phyloP scores from a whole-genome alignment of 2,113 vertebrate genomes.

The Sialia sialis region DNA sequence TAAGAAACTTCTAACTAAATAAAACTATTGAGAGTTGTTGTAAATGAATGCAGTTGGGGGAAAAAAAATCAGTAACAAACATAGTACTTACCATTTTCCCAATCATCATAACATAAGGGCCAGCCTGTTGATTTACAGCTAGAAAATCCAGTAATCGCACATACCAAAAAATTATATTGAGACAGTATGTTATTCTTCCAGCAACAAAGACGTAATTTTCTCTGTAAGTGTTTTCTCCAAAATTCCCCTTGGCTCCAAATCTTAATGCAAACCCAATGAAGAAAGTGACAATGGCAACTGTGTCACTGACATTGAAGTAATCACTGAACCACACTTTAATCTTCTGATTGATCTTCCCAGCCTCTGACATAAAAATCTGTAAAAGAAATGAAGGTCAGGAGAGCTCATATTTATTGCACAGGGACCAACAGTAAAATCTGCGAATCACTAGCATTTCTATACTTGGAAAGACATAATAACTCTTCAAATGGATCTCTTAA shows the following conservation, averaged over 20 bases:
- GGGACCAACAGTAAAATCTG: not conserved
- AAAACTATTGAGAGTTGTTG: not conserved
- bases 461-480: not conserved
- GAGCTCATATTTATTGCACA: not conserved
- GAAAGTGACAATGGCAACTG: constrained; percentile 92
- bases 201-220: constrained; percentile 75
- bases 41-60: not conserved
- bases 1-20: not conserved
- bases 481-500: not conserved
- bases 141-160: constrained; percentile 95
- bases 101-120: constrained; percentile 99
- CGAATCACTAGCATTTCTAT: not conserved
- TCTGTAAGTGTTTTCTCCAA: constrained; percentile 59
- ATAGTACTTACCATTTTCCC: constrained; percentile 93
- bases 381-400: not conserved
- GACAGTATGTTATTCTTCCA: constrained; percentile 92
- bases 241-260: constrained; percentile 79
- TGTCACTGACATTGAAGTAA: constrained; percentile 95
- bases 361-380: constrained; percentile 98
- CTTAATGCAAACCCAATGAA: constrained; percentile 93
- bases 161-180: constrained; percentile 99
- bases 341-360: constrained; percentile 96
- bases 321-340: constrained; percentile 98
- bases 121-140: constrained; percentile 97
- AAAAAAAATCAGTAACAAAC: not conserved